Conservation (phyloP, 2,888 invertebrate genomes). For the Acrobasis repandana region DNA sequence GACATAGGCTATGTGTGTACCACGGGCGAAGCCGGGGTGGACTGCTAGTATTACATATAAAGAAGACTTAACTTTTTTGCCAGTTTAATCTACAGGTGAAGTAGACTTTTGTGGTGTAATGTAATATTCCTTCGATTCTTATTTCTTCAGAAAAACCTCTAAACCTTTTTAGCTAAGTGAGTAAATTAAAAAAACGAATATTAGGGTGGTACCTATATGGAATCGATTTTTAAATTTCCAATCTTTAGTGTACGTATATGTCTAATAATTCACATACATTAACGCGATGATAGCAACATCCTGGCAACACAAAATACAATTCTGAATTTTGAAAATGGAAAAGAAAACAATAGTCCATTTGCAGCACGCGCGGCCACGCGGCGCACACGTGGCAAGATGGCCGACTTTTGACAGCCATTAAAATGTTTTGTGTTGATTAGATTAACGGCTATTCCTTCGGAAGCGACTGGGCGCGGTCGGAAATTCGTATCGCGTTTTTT, state of each 20-base stretch:
- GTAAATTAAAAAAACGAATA: no score
- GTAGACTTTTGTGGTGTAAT: no score
- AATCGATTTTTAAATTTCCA: no score
- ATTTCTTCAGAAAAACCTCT: no score
- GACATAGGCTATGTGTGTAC: no score
- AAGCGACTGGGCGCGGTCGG: constrained; percentile 24
- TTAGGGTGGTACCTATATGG: no score
- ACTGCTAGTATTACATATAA: no score
- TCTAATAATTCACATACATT: background rate
- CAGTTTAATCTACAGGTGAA: no score
- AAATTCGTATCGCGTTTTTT: constrained; percentile 21
- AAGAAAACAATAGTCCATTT: constrained; percentile 50
- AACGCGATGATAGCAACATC: background rate
- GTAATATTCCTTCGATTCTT: no score
- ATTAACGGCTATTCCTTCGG: constrained; percentile 48
- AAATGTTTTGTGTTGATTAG: constrained; percentile 66
- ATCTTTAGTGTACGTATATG: background rate
- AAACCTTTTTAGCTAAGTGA: no score
- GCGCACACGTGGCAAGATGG: constrained; percentile 40
- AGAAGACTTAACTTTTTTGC: no score
- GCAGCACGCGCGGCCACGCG: constrained; percentile 39
- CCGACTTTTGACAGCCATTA: constrained; percentile 49
- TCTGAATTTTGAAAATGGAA: constrained; percentile 29
- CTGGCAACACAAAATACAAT: constrained; percentile 12
- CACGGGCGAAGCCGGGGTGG: no score